Evolutionary conservation across 2,113 vertebrate species (phyloP).

Genomic region (Oncorhynchus gorbuscha): DNA sequence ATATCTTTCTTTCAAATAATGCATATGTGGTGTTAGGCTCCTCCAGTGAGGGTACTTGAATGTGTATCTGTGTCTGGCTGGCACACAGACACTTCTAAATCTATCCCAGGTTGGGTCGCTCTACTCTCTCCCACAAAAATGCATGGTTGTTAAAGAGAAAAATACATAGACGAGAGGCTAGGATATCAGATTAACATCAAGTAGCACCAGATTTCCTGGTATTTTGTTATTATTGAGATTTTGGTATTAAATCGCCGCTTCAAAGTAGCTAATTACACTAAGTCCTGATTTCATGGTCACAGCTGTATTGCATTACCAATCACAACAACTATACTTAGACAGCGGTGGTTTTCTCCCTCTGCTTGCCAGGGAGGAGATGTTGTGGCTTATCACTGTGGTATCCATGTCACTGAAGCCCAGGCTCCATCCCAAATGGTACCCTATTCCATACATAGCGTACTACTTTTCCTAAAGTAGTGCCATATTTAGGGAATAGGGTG

Average conservation of each 20-base stretch:
- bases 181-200: constrained; percentile 79
- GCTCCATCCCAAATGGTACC: neutral
- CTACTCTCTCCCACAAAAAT: constrained; percentile 42
- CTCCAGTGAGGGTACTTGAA: constrained; percentile 50
- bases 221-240: constrained; percentile 72
- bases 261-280: constrained; percentile 79
- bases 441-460: no score
- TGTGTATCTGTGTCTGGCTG: constrained; percentile 61
- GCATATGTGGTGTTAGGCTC: constrained; percentile 61
- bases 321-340: constrained; percentile 61
- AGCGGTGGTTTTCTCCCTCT: constrained; percentile 40
- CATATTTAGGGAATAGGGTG: no score
- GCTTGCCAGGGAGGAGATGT: constrained; percentile 36
- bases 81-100: constrained; percentile 66
- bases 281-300: constrained; percentile 81
- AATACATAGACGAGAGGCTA: constrained; percentile 66
- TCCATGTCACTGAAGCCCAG: constrained; percentile 55
- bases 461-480: no score
- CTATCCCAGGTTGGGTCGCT: constrained; percentile 60
- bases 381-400: constrained; percentile 63
- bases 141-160: constrained; percentile 60
- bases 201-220: constrained; percentile 69
- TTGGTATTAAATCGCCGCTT: constrained; percentile 79
- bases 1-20: constrained; percentile 66
- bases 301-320: constrained; percentile 78